Evolutionary conservation across 1,140 invertebrate genomes (phyloP), one percentile per base, ranked within the genome.

Genomic region (Pseudobourletiella spinata): DNA sequence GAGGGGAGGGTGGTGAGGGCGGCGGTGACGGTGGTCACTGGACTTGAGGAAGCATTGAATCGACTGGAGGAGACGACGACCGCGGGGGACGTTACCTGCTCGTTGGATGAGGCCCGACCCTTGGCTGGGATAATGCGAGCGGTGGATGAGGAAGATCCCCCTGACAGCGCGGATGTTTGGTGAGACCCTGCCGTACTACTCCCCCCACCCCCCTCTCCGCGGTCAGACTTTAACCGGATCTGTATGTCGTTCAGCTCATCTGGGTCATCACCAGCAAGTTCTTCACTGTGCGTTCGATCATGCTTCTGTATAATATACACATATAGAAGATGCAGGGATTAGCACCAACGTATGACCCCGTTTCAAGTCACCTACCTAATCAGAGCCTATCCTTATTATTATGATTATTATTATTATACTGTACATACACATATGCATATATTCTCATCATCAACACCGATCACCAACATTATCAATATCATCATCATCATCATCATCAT

Each of bases 181-280:
- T 28, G 28, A 6, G 61, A 59, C 24, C 55, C 22, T 3, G 26
- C 58, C 2, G n/a, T 46, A 0, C 35, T 43, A 64, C 55, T 28
- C 11, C 57, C 48, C 20, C 54, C 59, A n/a, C 52, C 35, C 2
- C 57, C 50, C 22, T 35, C 54, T n/a, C 30, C 59, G 8, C 63
- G 62, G 35, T 66, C 67, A 18, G 65, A 61, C 30, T 70, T 70
- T 42, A 78, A 68, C 42, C 76, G 72, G 55, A 79, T 76, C 69
- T 78, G 77, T 52, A 79, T 76, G 65, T 79, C 78, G 65, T 78
- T 79, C 51, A 79, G 66, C 61, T 79, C 78, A 61, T 79, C 77
- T 20, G 73, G 71, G 29, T 76, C 73, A 20, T 64, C 66, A 24
- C 50, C 60, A 11, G 73, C 74, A 25, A 71, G 70, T 16, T 74